Base-by-base conservation (phyloP, 2,888 invertebrate species). In the Drosophila maculinotata region DNA sequence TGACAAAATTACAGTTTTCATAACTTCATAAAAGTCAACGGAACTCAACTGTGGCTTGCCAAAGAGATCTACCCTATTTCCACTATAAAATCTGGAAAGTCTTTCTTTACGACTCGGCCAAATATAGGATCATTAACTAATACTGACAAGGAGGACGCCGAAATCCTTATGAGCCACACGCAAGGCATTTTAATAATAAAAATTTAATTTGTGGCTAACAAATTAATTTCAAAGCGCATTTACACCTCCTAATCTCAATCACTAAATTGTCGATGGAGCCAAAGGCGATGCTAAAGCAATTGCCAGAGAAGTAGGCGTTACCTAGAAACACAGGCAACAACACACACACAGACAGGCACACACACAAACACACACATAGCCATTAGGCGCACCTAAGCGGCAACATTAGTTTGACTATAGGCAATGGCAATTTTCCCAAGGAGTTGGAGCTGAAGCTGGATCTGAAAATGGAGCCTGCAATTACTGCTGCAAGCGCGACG, bases 211-310 rank as follows among this genome's bases (percentile, higher is more conserved):
- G 87, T 80, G 71, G 73, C 70, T 70, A 72, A 78, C 77, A 87
- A 87, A 87, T 87, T 87, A 87, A 88, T 88, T 88, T 86, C 74
- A 56, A 83, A 77, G 83, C 73, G 77, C 87, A 86, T 88, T 87
- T 87, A 88, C 88, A 88, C 88, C 88, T 88, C 87, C 79, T 88
- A 88, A 84, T 82, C 87, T 74, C 74, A 81, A 86, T 83, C 83
- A 86, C 72, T 80, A 74, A 83, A 83, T 83, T 80, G 81, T 76
- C 76, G 72, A 76, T 64, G 73, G 48, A 70, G 76, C 65, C 69
- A 59, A 75, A 47, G 53, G 54, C 77, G 67, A 72, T 31, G 56
- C 45, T 38, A 57, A 74, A 51, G 60, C 80, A 64, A 65, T 66
- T 71, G 64, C 72, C 76, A 53, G 54, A 35, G 66, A 63, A 80